A percentile compares a stretch with the other conserved stretches of the same genome.
phyloP scores from a whole-genome alignment of 2,113 vertebrate species.

The Ochotona curzoniae region DNA sequence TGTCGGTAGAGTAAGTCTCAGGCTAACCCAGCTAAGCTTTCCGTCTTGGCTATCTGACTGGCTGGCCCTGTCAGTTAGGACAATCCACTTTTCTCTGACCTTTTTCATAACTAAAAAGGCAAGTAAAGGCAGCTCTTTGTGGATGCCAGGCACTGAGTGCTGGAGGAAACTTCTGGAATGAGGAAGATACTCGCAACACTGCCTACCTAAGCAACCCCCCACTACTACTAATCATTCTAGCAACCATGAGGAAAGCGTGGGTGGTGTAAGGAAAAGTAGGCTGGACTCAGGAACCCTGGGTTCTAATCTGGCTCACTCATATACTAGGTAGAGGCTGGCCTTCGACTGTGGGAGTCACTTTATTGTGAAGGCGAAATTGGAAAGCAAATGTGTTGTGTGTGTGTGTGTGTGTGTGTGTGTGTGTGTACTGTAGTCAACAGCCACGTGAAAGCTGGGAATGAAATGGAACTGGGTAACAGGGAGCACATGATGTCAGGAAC shows the following conservation, averaged over 20 bases:
- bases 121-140: constrained; percentile 6
- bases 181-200: not conserved
- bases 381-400: not conserved
- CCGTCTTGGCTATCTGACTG: not conserved
- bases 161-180: not conserved
- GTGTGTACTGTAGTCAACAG: not conserved
- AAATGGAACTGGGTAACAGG: not conserved
- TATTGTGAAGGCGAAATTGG: not conserved
- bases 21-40: constrained; percentile 24
- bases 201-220: not conserved
- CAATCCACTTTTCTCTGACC: constrained; percentile 17
- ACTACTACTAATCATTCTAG: not conserved
- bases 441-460: not conserved
- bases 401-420: too few species aligned
- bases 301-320: not conserved
- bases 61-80: not conserved
- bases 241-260: not conserved
- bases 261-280: not conserved
- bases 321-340: not conserved
- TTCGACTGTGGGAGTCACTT: not conserved
- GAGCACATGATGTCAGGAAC: not conserved
- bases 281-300: not conserved
- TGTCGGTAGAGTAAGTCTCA: not conserved
- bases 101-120: constrained; percentile 24
- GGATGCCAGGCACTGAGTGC: not conserved